Conservation (phyloP, 2,113 vertebrate genomes). For the Plectropomus leopardus region DNA sequence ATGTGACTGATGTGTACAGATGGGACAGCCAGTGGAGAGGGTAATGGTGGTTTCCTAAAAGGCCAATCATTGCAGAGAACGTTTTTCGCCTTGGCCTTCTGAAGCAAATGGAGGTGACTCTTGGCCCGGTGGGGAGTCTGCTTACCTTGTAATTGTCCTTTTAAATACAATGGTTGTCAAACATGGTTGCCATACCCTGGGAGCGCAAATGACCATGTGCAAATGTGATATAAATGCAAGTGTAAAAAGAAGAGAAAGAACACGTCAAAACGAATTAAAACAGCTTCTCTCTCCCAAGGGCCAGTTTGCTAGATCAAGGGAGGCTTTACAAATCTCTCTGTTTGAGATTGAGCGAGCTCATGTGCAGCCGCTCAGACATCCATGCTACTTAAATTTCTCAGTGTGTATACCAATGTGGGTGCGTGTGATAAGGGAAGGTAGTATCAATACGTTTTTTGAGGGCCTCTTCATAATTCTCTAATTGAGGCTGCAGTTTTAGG, state of each 20-base stretch:
- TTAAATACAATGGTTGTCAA: constrained; percentile 46
- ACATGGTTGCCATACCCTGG: neutral
- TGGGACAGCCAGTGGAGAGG: constrained; percentile 18
- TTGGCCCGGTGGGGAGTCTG: constrained; percentile 7
- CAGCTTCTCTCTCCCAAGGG: constrained; percentile 40
- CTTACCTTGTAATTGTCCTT: constrained; percentile 62
- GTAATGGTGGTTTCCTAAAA: constrained; percentile 22
- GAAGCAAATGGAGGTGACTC: constrained; percentile 53
- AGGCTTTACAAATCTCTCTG: constrained; percentile 25
- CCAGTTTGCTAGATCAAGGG: constrained; percentile 47
- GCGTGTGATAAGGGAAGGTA: constrained; percentile 48
- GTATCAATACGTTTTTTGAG: constrained; percentile 39
- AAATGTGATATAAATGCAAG: constrained; percentile 46
- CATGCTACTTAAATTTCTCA: constrained; percentile 28
- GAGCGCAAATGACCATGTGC: constrained; percentile 37
- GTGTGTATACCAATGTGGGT: constrained; percentile 47
- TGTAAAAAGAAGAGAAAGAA: constrained; percentile 12
- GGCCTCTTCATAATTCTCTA: constrained; percentile 46
- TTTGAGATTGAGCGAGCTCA: constrained; percentile 43
- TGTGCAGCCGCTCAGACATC: constrained; percentile 20
- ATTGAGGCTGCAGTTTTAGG: constrained; percentile 53
- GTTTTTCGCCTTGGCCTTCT: constrained; percentile 17
- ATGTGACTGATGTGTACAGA: constrained; percentile 20
- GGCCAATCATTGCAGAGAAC: constrained; percentile 32
- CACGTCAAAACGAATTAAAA: constrained; percentile 22